Base-by-base conservation (phyloP, 2,888 invertebrate species). In the Sinohyriopsis cumingii region DNA sequence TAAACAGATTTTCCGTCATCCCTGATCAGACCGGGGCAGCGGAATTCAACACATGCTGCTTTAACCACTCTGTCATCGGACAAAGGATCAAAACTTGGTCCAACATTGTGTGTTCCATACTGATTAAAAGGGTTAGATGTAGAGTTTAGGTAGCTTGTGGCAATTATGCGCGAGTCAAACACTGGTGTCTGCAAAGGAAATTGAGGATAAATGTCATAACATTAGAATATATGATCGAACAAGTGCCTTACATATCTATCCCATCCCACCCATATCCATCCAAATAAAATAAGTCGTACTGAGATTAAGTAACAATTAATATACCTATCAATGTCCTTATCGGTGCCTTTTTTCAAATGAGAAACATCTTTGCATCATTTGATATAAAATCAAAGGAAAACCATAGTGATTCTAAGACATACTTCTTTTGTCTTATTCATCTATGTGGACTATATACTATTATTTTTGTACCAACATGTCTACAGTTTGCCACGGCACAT, bases 21-120 rank as follows among this genome's bases (percentile, higher is more conserved):
- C 56, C 56, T 56, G 19, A 56, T 56, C 4, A 4, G n/a, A 2
- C 56, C 56, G 3, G 56, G 56, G n/a, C 56, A 56, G 19, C 56
- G 19, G 5, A 56, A 56, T n/a, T 56, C 56, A 56, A 56, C 20
- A 56, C 56, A 56, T n/a, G 56, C 56, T n/a, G 56, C 56, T n/a
- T n/a, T 56, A 3, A 4, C 5, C 56, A n/a, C 4, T 4, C n/a
- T n/a, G 56, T 56, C 56, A 5, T 56, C 56, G 19, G 56, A 19
- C 4, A n/a, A n/a, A n/a, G 56, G 56, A n/a, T n/a, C n/a, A n/a
- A n/a, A n/a, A 3, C 3, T 56, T n/a, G 56, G 56, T 56, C 56
- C 56, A n/a, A 56, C 56, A 56, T 56, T 56, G 56, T 56, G 56
- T 19, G 56, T n/a, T n/a, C 56, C 56, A n/a, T n/a, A 56, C 5